Evolutionary conservation across 1,140 invertebrate species (phyloP), one percentile per base, ranked within the genome.

Genomic region (Pogonognathellus flavescens): DNA sequence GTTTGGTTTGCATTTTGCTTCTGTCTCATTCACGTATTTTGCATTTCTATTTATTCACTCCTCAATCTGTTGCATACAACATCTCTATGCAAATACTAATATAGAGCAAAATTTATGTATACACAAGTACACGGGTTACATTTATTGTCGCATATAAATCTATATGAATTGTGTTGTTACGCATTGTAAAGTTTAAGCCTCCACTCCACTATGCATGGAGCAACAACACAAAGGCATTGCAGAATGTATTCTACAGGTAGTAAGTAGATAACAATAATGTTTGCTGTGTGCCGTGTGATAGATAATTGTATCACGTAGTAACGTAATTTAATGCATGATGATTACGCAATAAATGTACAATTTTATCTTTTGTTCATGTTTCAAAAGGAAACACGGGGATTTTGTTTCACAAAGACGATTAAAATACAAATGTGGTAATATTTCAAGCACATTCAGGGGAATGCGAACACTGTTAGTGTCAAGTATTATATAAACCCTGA

Each of bases 361-460:
- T 70, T 57, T 57, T 14, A 14, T 76, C 70, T 76, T 76, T 76
- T 76, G 70, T 76, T 57, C 31, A 41, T 6, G 31, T 41, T 41
- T 6, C 31, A 41, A 76, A 50, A 76, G 70, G 70, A 76, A 76
- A 31, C 70, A 76, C 31, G 70, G 25, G 41, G 70, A 76, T 76
- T 76, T 76, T 31, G n/a, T 13, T 76, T n/a, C n/a, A 50, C n/a
- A n/a, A 76, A 76, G 25, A 31, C n/a, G 31, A 25, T 76, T 13
- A 25, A 49, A 31, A 76, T 49, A 49, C 49, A 49, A 76, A n/a
- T 76, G 31, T 76, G n/a, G 11, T 49, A 49, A 18, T 49, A 31
- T 76, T 31, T 49, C 14, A 14, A 2, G 53, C 53, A 41, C 53
- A 9, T 57, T 57, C 53, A 57, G 53, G 2, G 53, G 53, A 57